Conservation (phyloP, 2,113 vertebrate genomes). For the Cyphomyrus discorhynchus region DNA sequence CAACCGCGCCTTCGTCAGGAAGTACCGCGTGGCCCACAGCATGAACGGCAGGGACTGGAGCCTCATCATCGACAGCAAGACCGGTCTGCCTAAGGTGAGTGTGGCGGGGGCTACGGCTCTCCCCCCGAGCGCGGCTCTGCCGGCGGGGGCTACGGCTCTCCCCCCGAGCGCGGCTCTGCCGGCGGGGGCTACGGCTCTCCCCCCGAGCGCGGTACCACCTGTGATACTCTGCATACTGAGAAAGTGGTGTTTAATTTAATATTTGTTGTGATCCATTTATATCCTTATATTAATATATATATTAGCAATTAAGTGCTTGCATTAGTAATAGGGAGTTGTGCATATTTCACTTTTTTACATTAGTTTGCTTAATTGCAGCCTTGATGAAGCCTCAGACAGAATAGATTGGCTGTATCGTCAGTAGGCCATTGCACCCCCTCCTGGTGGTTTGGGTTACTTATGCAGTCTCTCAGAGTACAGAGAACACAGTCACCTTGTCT, state of each 20-base stretch:
- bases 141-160: neutral
- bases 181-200: neutral
- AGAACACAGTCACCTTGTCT: neutral
- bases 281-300: neutral
- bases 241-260: neutral
- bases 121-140: constrained; percentile 37
- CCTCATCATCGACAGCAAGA: constrained; percentile 78
- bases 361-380: neutral
- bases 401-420: neutral
- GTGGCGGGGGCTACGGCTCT: neutral
- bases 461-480: neutral
- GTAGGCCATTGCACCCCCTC: neutral
- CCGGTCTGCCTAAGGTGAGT: constrained; percentile 80
- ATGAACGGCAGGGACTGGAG: constrained; percentile 87
- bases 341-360: neutral
- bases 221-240: neutral
- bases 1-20: constrained; percentile 88
- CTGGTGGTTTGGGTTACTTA: neutral
- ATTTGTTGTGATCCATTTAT: neutral
- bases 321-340: neutral
- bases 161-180: constrained; percentile 36
- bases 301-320: neutral
- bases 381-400: neutral
- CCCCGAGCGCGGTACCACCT: constrained; percentile 39
- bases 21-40: constrained; percentile 90